Conservation (phyloP, 1,140 invertebrate species). For the Geopemphigus sp. region DNA sequence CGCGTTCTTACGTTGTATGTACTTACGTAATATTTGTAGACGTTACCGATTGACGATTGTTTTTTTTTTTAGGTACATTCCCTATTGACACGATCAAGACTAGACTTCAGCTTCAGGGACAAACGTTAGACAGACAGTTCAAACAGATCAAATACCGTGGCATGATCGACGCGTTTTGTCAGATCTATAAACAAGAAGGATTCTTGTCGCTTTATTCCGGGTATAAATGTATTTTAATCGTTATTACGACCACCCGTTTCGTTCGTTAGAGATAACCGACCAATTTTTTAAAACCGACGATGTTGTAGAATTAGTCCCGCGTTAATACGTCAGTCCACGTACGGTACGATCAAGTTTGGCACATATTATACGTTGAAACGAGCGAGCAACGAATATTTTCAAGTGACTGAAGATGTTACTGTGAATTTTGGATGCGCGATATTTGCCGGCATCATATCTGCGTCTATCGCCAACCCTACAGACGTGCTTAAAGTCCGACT, state of each 20-base stretch:
- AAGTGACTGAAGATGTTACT: slow-evolving; percentile 68
- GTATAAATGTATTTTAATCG: slow-evolving; percentile 61
- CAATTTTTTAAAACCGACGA: no score
- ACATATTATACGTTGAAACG: slow-evolving; percentile 89
- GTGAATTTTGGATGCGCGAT: slow-evolving; percentile 84
- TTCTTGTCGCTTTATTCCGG: slow-evolving; percentile 76
- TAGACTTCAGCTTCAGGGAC: slow-evolving; percentile 90
- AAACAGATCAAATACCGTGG: slow-evolving; percentile 79
- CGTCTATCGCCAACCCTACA: slow-evolving; percentile 95
- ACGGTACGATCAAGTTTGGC: slow-evolving; percentile 95
- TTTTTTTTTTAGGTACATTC: slow-evolving; percentile 62
- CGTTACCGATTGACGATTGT: no score
- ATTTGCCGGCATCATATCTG: slow-evolving; percentile 80
- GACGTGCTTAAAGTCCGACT: slow-evolving; percentile 97
- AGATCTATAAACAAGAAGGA: slow-evolving; percentile 82
- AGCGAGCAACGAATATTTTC: slow-evolving; percentile 60
- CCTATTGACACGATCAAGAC: slow-evolving; percentile 96
- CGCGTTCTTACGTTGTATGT: not conserved
- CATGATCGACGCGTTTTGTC: slow-evolving; percentile 84
- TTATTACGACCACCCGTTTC: not conserved
- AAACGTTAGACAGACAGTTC: slow-evolving; percentile 71
- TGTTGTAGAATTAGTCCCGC: slow-evolving; percentile 80
- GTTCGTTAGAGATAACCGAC: not conserved
- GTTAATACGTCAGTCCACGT: slow-evolving; percentile 86
- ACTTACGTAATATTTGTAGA: no score